Conservation (phyloP, 2,888 invertebrate species). For the Strigamia crassipes region DNA sequence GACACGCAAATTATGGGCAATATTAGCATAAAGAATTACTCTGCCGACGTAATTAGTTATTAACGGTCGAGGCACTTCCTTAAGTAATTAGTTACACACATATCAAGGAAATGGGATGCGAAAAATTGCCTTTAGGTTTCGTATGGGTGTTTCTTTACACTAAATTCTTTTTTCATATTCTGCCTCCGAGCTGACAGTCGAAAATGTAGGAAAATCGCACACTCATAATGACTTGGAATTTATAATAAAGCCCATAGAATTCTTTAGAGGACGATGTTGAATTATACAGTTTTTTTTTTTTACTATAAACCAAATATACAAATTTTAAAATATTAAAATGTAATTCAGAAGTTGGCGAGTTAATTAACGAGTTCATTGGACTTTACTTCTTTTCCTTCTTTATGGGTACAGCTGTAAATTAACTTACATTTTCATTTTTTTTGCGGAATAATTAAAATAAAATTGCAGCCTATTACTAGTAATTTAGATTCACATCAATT, state of each 20-base stretch:
- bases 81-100: constrained; percentile 45
- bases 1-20: constrained; percentile 45
- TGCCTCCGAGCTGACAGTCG: background rate
- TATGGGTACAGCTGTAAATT: background rate
- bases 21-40: constrained; percentile 45
- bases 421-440: no score
- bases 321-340: background rate
- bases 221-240: background rate
- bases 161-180: constrained; percentile 5
- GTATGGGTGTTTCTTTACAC: constrained; percentile 8
- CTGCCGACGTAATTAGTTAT: constrained; percentile 44
- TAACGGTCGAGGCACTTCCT: constrained; percentile 42
- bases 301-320: background rate
- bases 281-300: background rate
- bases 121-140: constrained; percentile 23
- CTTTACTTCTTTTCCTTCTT: background rate
- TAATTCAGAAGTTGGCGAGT: background rate
- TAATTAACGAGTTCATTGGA: background rate
- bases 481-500: background rate
- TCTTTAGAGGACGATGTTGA: background rate
- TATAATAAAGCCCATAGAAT: background rate
- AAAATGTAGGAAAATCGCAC: background rate
- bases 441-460: background rate
- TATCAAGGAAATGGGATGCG: constrained; percentile 31
- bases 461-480: background rate